phyloP scores from a whole-genome alignment of 2,113 vertebrate genomes.

The Aegithalos caudatus region DNA sequence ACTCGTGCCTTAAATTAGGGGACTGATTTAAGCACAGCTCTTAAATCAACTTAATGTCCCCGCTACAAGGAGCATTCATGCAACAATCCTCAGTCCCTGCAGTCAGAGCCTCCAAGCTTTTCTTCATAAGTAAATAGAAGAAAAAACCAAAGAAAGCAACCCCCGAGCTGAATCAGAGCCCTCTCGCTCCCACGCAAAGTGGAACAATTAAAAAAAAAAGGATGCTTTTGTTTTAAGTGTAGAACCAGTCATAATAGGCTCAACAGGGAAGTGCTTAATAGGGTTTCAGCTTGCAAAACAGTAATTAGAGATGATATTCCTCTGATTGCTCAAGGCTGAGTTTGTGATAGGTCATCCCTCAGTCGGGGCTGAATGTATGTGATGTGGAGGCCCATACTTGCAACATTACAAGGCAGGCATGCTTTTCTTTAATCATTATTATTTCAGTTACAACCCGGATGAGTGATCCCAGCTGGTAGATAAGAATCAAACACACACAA shows the following conservation, averaged over 20 bases:
- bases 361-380: neutral
- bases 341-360: slow-evolving; percentile 60
- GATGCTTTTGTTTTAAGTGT: slow-evolving; percentile 46
- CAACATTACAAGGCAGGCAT: slow-evolving; percentile 57
- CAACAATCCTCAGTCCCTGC: neutral
- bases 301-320: slow-evolving; percentile 60
- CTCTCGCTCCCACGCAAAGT: neutral
- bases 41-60: neutral
- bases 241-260: slow-evolving; percentile 48
- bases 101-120: neutral
- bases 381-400: slow-evolving; percentile 42
- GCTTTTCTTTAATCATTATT: slow-evolving; percentile 71
- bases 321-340: slow-evolving; percentile 50
- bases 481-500: slow-evolving; percentile 67
- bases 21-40: neutral
- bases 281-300: slow-evolving; percentile 59
- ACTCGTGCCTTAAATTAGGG: neutral
- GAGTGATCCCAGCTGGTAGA: slow-evolving; percentile 70
- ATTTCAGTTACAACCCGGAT: slow-evolving; percentile 63
- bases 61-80: rapidly evolving
- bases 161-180: neutral
- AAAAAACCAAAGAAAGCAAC: neutral
- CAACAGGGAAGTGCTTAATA: slow-evolving; percentile 57
- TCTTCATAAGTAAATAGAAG: neutral
- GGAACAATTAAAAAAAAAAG: neutral